Conservation (phyloP, 2,113 vertebrate genomes). For the Rutilus rutilus region DNA sequence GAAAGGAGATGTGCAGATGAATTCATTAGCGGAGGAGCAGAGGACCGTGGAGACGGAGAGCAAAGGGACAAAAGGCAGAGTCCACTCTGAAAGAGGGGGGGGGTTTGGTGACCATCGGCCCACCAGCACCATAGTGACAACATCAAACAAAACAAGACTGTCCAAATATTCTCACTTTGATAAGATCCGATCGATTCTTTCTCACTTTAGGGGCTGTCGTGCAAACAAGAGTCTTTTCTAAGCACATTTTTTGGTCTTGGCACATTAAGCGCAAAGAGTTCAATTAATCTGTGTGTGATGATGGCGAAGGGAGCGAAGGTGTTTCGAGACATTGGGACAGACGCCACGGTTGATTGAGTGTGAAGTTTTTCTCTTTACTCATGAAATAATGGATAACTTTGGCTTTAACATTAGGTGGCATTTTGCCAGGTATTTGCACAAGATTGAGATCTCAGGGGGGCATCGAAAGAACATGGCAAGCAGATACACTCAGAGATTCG, state of each 20-base stretch:
- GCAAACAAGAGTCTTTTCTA: background rate
- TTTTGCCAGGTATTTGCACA: slow-evolving; percentile 64
- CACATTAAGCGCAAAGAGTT: background rate
- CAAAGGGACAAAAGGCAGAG: slow-evolving; percentile 71
- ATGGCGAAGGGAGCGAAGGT: slow-evolving; percentile 46
- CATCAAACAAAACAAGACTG: slow-evolving; percentile 19
- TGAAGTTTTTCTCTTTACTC: slow-evolving; percentile 77
- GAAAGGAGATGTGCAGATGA: slow-evolving; percentile 80
- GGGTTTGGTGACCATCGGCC: slow-evolving; percentile 1
- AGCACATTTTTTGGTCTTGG: background rate
- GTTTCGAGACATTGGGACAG: slow-evolving; percentile 64
- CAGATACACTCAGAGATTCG: slow-evolving; percentile 40
- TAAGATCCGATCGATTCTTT: slow-evolving; percentile 1
- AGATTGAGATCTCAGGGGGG: slow-evolving; percentile 42
- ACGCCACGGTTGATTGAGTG: slow-evolving; percentile 72
- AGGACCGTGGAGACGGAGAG: slow-evolving; percentile 76
- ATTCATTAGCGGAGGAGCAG: slow-evolving; percentile 82
- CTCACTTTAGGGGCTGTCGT: background rate
- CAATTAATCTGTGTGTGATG: slow-evolving; percentile 39
- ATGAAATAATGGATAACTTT: slow-evolving; percentile 79
- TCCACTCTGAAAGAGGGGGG: slow-evolving; percentile 64
- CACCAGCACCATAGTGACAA: slow-evolving; percentile 21
- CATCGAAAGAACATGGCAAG: slow-evolving; percentile 52
- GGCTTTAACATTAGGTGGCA: slow-evolving; percentile 74
- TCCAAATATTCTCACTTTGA: slow-evolving; percentile 25